Base-by-base conservation (phyloP, 64 coral and sea anemone genomes). In the Catalaphyllia jardinei region DNA sequence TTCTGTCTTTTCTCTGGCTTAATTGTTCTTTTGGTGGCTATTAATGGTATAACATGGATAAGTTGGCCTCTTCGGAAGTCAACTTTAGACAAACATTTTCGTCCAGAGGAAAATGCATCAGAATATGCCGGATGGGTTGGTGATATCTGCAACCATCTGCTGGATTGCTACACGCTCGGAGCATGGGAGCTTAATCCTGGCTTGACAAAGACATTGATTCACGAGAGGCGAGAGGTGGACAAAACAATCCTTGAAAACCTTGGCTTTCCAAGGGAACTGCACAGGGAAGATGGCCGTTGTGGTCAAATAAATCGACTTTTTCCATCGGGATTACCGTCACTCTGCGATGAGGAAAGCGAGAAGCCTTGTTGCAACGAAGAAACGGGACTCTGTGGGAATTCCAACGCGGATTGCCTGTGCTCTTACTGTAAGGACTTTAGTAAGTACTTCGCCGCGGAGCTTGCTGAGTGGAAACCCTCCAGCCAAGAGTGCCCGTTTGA, bases 311-410 rank as follows among this genome's bases (percentile, higher is more conserved):
- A 75, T 59, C 67, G 38, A 33, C 35, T 83, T 29, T 33, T 85
- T 67, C 22, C 61, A 18, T 8, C 77, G 22, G 78, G 62, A 27
- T 33, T 74, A 6, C 38, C 72, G 1, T 55, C 89, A 0, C 62
- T 95, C 1, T 95, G 94, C 77, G 94, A 95, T 46, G 78, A 71
- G 57, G 27, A 42, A 38, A 85, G 89, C 62, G 72, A 74, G 11
- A 67, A 29, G 31, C 93, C 93, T 7, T 95, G 93, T 30, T 95
- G 93, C 59, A 95, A 95, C 77, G 93, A 95, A 77, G 69, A 15
- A 25, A 76, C 29, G 28, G 93, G 85, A 39, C 54, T 46, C 18
- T 95, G 93, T 82, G 93, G 93, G 29, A 92, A 59, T 29, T 67
- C 83, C 19, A 13, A 67, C 24, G 89, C 42, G 14, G 60, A 95